Conservation (phyloP, 2,888 invertebrate genomes). For the Phorcus lineatus region DNA sequence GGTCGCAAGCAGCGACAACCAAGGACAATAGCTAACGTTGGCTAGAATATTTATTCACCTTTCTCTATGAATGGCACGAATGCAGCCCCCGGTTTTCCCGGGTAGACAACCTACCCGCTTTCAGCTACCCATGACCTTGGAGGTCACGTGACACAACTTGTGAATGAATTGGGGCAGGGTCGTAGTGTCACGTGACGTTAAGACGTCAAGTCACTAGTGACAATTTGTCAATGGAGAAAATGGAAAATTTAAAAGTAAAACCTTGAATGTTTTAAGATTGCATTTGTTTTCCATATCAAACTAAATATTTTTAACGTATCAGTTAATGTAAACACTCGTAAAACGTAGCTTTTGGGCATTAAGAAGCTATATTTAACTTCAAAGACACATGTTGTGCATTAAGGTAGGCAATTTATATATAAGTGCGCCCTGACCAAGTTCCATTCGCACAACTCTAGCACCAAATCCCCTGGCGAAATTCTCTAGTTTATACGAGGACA, state of each 20-base stretch:
- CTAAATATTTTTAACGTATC: too few relatives aligned
- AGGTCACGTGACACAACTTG: slow-evolving; percentile 5
- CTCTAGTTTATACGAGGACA: slow-evolving; percentile 3
- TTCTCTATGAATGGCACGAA: not conserved
- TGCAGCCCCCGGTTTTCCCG: not conserved
- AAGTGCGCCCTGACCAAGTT: not conserved
- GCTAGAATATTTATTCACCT: too few relatives aligned
- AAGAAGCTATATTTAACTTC: too few relatives aligned
- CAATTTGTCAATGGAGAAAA: slow-evolving; percentile 7
- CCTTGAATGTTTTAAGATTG: too few relatives aligned
- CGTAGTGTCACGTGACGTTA: not conserved
- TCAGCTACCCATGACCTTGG: not conserved
- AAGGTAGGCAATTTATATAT: too few relatives aligned
- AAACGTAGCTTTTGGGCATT: too few relatives aligned
- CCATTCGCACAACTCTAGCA: slow-evolving; percentile 7
- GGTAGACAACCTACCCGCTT: not conserved
- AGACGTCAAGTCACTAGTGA: not conserved
- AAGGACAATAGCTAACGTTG: too few relatives aligned
- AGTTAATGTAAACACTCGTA: too few relatives aligned
- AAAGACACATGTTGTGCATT: too few relatives aligned
- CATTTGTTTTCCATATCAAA: too few relatives aligned
- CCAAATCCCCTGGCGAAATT: not conserved
- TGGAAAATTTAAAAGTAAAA: too few relatives aligned
- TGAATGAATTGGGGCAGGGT: slow-evolving; percentile 19
- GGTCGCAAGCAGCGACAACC: too few relatives aligned